Percentiles rank a stretch among this genome's conserved stretches.
Conservation (phyloP, 2,113 vertebrate genomes). For the Nerophis ophidion region DNA sequence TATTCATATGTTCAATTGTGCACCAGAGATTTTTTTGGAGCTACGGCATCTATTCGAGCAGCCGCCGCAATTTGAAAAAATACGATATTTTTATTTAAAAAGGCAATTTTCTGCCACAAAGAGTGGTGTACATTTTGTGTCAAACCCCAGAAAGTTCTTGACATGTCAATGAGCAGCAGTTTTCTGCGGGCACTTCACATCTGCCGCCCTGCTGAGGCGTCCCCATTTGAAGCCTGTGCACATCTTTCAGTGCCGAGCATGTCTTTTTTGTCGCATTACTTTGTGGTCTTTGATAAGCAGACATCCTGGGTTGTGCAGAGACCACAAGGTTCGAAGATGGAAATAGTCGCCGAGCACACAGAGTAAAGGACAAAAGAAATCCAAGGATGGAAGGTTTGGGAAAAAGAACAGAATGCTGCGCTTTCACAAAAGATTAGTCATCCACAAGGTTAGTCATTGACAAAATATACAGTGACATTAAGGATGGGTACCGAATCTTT, state of each 20-base stretch:
- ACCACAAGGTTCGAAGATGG: conserved; percentile 4
- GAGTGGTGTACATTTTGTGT: no score
- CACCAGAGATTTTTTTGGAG: no score
- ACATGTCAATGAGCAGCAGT: no score
- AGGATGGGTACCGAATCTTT: no score
- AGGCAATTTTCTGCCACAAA: no score
- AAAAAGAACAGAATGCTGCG: conserved; percentile 36
- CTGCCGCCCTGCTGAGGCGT: not conserved
- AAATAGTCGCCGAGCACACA: conserved; percentile 15
- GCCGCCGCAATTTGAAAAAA: no score
- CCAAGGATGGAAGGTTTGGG: not conserved
- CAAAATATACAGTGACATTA: conserved; percentile 8
- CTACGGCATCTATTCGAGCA: no score
- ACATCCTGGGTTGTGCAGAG: not conserved
- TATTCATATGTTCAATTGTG: no score
- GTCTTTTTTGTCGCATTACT: conserved; percentile 7
- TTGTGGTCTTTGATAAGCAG: conserved; percentile 9
- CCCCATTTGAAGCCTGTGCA: conserved; percentile 2
- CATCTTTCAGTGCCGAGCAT: not conserved
- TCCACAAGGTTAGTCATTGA: conserved; percentile 34
- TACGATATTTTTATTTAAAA: no score
- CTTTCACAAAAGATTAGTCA: conserved; percentile 32
- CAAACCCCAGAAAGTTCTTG: no score
- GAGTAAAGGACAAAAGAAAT: conserved; percentile 10
- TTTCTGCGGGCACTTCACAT: not conserved